Evolutionary conservation across 2,113 vertebrate genomes (phyloP), one percentile per base, ranked within the genome.

Genomic region (Podarcis raffonei): DNA sequence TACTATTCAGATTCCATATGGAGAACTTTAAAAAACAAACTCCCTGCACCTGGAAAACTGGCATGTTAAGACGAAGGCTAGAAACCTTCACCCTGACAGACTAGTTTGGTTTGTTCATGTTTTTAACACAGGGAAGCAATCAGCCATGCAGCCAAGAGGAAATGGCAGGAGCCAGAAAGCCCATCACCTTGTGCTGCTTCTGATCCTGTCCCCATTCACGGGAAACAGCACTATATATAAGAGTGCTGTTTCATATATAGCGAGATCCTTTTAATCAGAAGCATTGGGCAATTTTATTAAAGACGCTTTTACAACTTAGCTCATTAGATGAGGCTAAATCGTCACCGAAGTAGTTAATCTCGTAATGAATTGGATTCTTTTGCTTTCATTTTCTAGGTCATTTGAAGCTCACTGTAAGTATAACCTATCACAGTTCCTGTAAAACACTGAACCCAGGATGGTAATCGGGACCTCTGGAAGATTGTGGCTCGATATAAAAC

Each of bases 371-470:
- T 94, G 90, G 91, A 91, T 93, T 94, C 89, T 94, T 89, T 86
- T 85, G 82, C 53, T 93, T 93, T 94, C 84, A 88, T 84, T 91
- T 95, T 94, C 91, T 3, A 68, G 81, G 93, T 96, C 94, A 93
- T 90, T 96, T 93, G 94, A 94, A 95, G 95, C 94, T 93, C 94
- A 94, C 92, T 95, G 91, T 88, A 93, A 95, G 93, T 39, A 48
- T 90, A 94, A 94, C 90, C 94, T 93, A 42, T 35, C 93, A 92
- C 85, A 90, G 90, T 95, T 95, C 95, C 94, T 89, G 76, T 91
- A 94, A 96, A 95, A 89, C 22, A 66, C 80, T 91, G 92, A 96
- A 95, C 91, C 84, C 86, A 5, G 22, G 90, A 90, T 92, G 89
- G 94, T 93, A 92, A 93, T 92, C 86, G 91, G 91, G 92, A 96